Evolutionary conservation across 2,888 invertebrate genomes (phyloP).

Genomic region (Mesochorus sp.): DNA sequence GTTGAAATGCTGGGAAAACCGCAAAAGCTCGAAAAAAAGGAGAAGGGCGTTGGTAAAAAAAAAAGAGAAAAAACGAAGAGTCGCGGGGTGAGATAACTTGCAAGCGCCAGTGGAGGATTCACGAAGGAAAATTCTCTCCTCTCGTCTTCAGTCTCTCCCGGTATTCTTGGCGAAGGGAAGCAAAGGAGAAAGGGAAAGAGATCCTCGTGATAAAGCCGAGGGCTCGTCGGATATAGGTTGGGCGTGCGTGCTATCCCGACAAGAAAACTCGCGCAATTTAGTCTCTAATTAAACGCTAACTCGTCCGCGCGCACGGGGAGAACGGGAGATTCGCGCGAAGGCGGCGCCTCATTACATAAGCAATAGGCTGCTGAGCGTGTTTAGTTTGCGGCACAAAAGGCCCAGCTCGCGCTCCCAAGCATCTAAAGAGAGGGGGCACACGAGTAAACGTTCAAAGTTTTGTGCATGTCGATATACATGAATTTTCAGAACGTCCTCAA

Average conservation of each 20-base stretch:
- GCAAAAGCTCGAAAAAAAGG: background rate
- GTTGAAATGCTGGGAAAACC: background rate
- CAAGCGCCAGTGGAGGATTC: constrained; percentile 21
- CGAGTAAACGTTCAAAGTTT: no score
- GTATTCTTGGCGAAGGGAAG: background rate
- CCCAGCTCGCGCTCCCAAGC: no score
- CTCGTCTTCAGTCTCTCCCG: background rate
- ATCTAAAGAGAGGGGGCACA: no score
- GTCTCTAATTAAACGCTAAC: constrained; percentile 59
- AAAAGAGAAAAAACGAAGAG: background rate
- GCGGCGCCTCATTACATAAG: constrained; percentile 59
- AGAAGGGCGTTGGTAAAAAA: background rate
- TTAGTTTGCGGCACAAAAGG: background rate
- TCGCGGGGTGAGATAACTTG: background rate
- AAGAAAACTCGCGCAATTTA: constrained; percentile 60
- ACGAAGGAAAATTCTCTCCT: background rate
- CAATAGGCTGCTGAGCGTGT: constrained; percentile 37
- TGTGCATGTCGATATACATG: no score
- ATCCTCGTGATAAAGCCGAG: constrained; percentile 30
- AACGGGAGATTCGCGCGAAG: constrained; percentile 29
- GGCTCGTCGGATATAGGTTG: constrained; percentile 16
- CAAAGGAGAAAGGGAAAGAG: background rate
- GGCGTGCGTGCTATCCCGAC: constrained; percentile 48
- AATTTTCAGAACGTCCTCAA: no score
- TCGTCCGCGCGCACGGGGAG: constrained; percentile 22